These are phyloP conservation scores for Folsomia manolachei DNA, from an alignment of 2,888 invertebrate genomes.

Conservation along the genomic window DNA sequence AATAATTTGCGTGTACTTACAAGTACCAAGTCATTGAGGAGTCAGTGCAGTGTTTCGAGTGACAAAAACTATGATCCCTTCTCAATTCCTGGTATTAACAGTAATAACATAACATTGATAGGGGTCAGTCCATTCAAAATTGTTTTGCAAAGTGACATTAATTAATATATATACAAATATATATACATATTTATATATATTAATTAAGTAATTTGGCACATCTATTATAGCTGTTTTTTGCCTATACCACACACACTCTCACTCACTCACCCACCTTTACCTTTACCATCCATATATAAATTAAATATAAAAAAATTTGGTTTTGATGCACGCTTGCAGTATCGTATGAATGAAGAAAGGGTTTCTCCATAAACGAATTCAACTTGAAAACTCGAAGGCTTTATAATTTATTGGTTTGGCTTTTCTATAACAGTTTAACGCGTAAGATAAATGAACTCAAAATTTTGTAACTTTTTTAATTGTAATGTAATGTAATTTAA, in stretches of 20 bases:
- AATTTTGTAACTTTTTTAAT: constrained; percentile 33
- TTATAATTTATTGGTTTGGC: constrained; percentile 23
- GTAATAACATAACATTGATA: constrained; percentile 20
- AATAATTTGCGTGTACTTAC: constrained; percentile 5
- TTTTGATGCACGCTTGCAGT: constrained; percentile 17
- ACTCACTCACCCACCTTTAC: too few species aligned
- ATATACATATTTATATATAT: neutral
- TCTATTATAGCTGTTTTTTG: too few species aligned
- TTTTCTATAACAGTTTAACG: constrained; percentile 26
- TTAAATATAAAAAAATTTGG: neutral
- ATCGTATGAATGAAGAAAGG: constrained; percentile 21
- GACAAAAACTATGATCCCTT: constrained; percentile 13
- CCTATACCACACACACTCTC: too few species aligned
- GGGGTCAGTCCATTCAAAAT: constrained; percentile 12
- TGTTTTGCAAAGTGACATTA: neutral
- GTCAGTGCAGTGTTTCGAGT: neutral
- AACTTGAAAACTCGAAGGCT: constrained; percentile 18
- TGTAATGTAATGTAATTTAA: constrained; percentile 24
- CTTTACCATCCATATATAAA: too few species aligned
- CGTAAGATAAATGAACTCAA: constrained; percentile 22
- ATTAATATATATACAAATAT: neutral
- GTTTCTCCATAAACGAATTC: constrained; percentile 17
- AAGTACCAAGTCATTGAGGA: neutral
- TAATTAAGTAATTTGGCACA: neutral
- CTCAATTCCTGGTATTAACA: constrained; percentile 19